phyloP scores from a whole-genome alignment of 2,888 invertebrate genomes.

The Agrotis segetum region DNA sequence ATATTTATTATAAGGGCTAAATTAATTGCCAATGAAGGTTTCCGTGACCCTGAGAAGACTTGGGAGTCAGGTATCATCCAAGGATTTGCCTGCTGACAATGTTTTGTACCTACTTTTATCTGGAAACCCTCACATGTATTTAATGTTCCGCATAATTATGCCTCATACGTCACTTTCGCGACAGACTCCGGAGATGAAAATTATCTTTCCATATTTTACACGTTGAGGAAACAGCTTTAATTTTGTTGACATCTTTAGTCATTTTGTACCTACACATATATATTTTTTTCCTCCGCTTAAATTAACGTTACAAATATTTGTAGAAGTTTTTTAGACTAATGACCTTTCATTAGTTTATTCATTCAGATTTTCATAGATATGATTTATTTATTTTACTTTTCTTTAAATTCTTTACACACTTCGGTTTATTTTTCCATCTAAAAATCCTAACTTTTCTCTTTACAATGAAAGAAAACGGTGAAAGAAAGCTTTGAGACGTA shows the following conservation, averaged over 20 bases:
- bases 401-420: not conserved
- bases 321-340: not conserved
- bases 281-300: not conserved
- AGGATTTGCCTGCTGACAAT: not conserved
- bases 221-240: slow-evolving; percentile 10
- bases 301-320: not conserved
- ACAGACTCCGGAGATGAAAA: slow-evolving; percentile 18
- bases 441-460: slow-evolving; percentile 10
- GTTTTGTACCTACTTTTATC: not conserved
- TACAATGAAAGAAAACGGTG: slow-evolving; percentile 13
- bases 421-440: not conserved
- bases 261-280: not conserved
- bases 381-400: too few species aligned
- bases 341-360: too few species aligned
- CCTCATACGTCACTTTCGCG: slow-evolving; percentile 32
- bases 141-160: slow-evolving; percentile 30
- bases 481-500: not conserved
- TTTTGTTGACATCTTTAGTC: not conserved
- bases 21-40: slow-evolving; percentile 52
- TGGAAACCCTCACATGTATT: slow-evolving; percentile 2
- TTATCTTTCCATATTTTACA: slow-evolving; percentile 9
- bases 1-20: slow-evolving; percentile 62
- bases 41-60: slow-evolving; percentile 9
- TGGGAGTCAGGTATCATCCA: not conserved
- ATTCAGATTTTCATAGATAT: too few species aligned